A percentile compares a stretch with the other conserved stretches of the same genome.
Evolutionary conservation across 2,797 vertebrate genomes (phyloP).

Genomic region (Sorex maritimensis): DNA sequence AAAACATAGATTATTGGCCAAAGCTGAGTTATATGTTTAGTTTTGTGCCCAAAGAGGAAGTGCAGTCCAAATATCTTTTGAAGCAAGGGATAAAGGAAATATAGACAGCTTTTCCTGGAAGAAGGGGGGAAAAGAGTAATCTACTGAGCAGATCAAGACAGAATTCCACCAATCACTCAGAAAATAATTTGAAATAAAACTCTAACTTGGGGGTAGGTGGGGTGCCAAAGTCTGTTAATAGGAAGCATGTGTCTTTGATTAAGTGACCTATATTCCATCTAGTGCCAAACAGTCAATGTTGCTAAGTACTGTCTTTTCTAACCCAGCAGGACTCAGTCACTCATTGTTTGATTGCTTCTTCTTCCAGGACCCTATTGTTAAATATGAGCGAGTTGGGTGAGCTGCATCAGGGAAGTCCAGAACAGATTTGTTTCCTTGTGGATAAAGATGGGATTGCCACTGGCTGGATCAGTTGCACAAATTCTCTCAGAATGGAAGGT

Average conservation of each 20-base stretch:
- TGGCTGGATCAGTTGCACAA: neutral
- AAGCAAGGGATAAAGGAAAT: neutral
- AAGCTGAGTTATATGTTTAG: neutral
- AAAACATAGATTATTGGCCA: neutral
- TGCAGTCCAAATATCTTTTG: neutral
- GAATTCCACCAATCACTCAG: neutral
- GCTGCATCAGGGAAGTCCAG: neutral
- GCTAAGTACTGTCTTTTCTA: neutral
- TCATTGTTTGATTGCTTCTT: too few relatives aligned
- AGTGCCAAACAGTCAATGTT: neutral
- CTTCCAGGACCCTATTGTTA: neutral
- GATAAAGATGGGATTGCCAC: neutral
- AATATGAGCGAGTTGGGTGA: neutral
- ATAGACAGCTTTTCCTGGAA: conserved; percentile 1
- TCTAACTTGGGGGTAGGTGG: neutral
- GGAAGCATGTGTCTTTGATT: neutral
- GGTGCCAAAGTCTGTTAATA: neutral
- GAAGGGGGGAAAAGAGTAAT: neutral
- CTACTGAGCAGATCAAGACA: neutral
- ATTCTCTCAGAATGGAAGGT: neutral
- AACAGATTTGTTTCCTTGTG: neutral
- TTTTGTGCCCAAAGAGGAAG: neutral
- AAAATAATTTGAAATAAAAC: neutral
- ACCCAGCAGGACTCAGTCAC: neutral
- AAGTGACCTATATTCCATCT: too few relatives aligned